Evolutionary conservation across 1,140 invertebrate genomes (phyloP).

Genomic region (Agrilus planipennis): DNA sequence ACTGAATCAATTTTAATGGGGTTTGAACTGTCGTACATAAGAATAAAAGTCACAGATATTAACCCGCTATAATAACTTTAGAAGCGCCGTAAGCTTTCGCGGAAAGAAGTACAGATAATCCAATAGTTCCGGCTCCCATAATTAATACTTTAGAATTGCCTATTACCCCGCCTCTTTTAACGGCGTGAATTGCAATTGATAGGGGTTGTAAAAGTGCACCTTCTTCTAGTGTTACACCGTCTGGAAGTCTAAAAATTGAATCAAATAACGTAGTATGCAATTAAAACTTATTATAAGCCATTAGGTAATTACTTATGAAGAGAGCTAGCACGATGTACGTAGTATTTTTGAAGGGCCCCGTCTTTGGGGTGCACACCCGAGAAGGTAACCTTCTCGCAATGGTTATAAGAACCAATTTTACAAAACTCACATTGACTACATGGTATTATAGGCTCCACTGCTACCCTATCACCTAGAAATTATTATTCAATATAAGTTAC

Average conservation of each 20-base stretch:
- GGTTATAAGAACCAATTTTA: conserved; percentile 75
- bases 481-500: too few relatives aligned
- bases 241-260: conserved; percentile 67
- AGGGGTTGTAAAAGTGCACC: conserved; percentile 84
- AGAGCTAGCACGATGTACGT: conserved; percentile 82
- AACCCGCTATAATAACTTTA: conserved; percentile 57
- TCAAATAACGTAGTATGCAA: background rate
- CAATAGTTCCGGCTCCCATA: conserved; percentile 81
- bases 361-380: conserved; percentile 79
- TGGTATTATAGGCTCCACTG: conserved; percentile 81
- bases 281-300: conserved; percentile 44
- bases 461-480: conserved; percentile 60
- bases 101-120: conserved; percentile 67
- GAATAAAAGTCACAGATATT: too few relatives aligned
- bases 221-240: conserved; percentile 78
- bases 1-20: too few relatives aligned
- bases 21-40: too few relatives aligned
- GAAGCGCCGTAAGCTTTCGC: conserved; percentile 80
- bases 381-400: conserved; percentile 74
- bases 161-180: conserved; percentile 57
- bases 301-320: conserved; percentile 52
- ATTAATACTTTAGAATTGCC: conserved; percentile 64
- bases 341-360: conserved; percentile 71
- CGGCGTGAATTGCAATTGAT: conserved; percentile 85
- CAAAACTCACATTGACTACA: conserved; percentile 78